Percentiles rank a stretch among this genome's conserved stretches.
Conservation (phyloP, 2,888 invertebrate genomes). For the Coenonympha glycerion region DNA sequence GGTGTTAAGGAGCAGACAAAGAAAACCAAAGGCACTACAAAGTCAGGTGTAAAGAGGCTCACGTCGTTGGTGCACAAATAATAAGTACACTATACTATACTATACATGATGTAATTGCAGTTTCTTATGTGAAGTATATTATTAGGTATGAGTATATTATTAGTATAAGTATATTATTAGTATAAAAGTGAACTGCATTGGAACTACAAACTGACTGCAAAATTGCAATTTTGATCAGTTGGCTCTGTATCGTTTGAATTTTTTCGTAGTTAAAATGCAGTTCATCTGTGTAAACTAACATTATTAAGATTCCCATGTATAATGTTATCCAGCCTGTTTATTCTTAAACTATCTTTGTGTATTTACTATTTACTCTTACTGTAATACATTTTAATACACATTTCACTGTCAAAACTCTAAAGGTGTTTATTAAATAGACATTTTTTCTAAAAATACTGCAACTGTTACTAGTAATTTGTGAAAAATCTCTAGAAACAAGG, state of each 20-base stretch:
- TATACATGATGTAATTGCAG: constrained; percentile 7
- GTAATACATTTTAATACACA: background rate
- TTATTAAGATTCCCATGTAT: constrained; percentile 18
- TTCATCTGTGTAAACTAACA: too few species aligned
- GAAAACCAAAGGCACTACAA: constrained; percentile 63
- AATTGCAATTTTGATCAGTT: too few species aligned
- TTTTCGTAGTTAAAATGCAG: too few species aligned
- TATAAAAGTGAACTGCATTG: too few species aligned
- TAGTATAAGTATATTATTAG: too few species aligned
- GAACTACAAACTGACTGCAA: too few species aligned
- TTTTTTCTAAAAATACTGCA: background rate
- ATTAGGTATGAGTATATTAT: constrained; percentile 23
- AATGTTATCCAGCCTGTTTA: constrained; percentile 26
- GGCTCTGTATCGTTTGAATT: too few species aligned
- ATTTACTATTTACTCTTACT: constrained; percentile 16
- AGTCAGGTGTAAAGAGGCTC: constrained; percentile 61
- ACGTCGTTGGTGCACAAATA: constrained; percentile 68
- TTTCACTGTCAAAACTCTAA: too few species aligned
- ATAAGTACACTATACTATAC: constrained; percentile 37
- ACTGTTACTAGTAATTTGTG: too few species aligned
- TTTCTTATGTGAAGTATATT: constrained; percentile 14
- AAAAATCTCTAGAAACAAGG: too few species aligned
- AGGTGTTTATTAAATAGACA: too few species aligned
- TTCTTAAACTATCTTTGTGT: constrained; percentile 16
- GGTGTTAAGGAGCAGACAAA: constrained; percentile 70